Evolutionary conservation across 2,888 invertebrate species (phyloP).

Genomic region (Agrochola lychnidis): DNA sequence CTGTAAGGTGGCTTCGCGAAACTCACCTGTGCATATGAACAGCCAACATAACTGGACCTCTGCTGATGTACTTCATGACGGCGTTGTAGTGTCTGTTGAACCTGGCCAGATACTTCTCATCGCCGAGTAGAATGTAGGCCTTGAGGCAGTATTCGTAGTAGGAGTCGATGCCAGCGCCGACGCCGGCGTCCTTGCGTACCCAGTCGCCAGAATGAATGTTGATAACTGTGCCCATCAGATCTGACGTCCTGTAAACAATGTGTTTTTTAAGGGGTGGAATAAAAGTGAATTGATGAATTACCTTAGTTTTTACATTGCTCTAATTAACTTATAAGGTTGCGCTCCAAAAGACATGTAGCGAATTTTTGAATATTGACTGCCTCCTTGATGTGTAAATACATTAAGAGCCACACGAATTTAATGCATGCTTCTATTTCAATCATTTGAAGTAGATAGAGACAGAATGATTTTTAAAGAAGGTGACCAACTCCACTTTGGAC

Average conservation of each 20-base stretch:
- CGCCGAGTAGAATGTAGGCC: constrained; percentile 98
- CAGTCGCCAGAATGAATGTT: constrained; percentile 99
- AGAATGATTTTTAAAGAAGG: neutral
- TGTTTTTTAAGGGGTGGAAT: neutral
- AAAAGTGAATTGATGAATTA: neutral
- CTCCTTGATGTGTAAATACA: neutral
- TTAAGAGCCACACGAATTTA: neutral
- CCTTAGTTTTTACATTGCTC: too few species aligned
- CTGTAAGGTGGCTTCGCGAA: neutral
- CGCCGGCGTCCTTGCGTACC: constrained; percentile 98
- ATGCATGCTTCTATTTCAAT: neutral
- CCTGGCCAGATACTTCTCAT: constrained; percentile 97
- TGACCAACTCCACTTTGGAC: neutral
- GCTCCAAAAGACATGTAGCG: neutral
- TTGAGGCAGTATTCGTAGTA: constrained; percentile 99
- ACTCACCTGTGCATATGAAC: constrained; percentile 96
- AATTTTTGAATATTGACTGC: neutral
- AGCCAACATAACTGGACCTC: constrained; percentile 98
- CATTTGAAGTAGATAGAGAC: neutral
- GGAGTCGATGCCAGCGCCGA: constrained; percentile 99
- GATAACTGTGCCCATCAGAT: constrained; percentile 99
- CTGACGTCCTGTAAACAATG: constrained; percentile 89
- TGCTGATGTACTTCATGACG: constrained; percentile 99
- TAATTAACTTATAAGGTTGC: too few species aligned
- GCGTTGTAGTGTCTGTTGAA: constrained; percentile 99